These are phyloP conservation scores for Auanema sp. DNA, from an alignment of 2,888 invertebrate genomes.

Conservation along the genomic window DNA sequence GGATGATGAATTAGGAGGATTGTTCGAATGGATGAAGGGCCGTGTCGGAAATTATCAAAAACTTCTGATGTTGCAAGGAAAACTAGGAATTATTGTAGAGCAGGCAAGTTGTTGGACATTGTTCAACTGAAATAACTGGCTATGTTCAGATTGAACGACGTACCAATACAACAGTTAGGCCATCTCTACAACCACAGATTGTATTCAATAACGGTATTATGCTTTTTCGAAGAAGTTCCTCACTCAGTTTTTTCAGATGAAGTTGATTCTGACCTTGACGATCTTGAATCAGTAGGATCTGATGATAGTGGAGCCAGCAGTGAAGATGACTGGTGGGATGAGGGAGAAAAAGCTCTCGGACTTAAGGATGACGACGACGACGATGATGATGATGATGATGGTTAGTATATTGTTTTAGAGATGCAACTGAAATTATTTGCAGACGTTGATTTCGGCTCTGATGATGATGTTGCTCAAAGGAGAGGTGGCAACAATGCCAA, in stretches of 20 bases:
- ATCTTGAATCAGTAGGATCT: slow-evolving; percentile 14
- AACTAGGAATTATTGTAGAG: slow-evolving; percentile 14
- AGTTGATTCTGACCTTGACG: slow-evolving; percentile 16
- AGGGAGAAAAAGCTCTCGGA: slow-evolving; percentile 9
- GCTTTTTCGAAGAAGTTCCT: not conserved
- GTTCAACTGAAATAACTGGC: not conserved
- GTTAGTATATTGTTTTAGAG: not conserved
- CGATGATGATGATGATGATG: slow-evolving; percentile 18
- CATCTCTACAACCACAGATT: slow-evolving; percentile 13
- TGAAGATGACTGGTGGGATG: slow-evolving; percentile 24
- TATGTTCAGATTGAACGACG: slow-evolving; percentile 18
- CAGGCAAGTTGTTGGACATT: slow-evolving; percentile 3
- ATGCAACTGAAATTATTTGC: too few relatives aligned
- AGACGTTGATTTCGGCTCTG: too few relatives aligned
- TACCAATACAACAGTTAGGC: slow-evolving; percentile 5
- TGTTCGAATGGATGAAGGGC: slow-evolving; percentile 18
- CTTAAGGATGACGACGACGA: slow-evolving; percentile 13
- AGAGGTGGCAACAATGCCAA: too few relatives aligned
- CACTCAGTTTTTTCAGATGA: not conserved
- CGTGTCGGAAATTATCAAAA: slow-evolving; percentile 12
- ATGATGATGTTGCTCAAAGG: too few relatives aligned
- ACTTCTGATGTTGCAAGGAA: slow-evolving; percentile 14
- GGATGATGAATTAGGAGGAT: slow-evolving; percentile 16
- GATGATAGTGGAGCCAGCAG: slow-evolving; percentile 21
- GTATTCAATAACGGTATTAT: slow-evolving; percentile 18